Evolutionary conservation across 2,113 vertebrate species (phyloP), one percentile per base, ranked within the genome.

Genomic region (Tetrao urogallus): DNA sequence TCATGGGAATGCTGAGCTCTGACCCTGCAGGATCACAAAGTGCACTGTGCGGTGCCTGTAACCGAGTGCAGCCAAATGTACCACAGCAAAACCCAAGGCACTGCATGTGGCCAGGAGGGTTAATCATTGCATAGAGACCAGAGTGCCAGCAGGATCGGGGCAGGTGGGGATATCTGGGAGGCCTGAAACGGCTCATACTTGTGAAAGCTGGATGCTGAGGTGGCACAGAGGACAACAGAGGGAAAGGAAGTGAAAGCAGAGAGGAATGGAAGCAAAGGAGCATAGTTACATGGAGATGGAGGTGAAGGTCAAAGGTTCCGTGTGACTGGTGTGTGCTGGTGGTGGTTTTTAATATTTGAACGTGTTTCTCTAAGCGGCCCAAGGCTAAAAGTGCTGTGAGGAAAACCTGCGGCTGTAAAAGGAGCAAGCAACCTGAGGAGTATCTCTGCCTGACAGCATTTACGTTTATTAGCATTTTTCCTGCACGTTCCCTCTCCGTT

Each of bases 221-320:
- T 45, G 34, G 38, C 0, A 6, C 11, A 82, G 25, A 47, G 32
- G 90, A 40, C 40, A 88, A 30, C 14, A 1, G 0, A 1, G 54
- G 8, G 21, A 14, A 34, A 32, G 40, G 12, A 52, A 21, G 15
- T 36, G 10, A 4, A 50, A 64, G 57, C 34, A 40, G 17, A 2
- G 38, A 83, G 61, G 52, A 83, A 66, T 14, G 19, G 70, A 64
- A 7, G 1, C 30, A 43, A 43, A 84, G 65, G 25, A 83, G n/a
- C 0, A 0, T 28, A 76, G 48, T 86, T 78, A 58, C 6, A 6
- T 57, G 43, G 67, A 79, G 15, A 24, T 80, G 38, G 87, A 87
- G 93, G 79, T 86, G 86, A 94, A 95, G 93, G 93, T 92, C 86
- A 94, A 76, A 82, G 77, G 38, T 83, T 88, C 50, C 90, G 42